phyloP scores from a whole-genome alignment of 2,888 invertebrate species.

The Spialia ferax region DNA sequence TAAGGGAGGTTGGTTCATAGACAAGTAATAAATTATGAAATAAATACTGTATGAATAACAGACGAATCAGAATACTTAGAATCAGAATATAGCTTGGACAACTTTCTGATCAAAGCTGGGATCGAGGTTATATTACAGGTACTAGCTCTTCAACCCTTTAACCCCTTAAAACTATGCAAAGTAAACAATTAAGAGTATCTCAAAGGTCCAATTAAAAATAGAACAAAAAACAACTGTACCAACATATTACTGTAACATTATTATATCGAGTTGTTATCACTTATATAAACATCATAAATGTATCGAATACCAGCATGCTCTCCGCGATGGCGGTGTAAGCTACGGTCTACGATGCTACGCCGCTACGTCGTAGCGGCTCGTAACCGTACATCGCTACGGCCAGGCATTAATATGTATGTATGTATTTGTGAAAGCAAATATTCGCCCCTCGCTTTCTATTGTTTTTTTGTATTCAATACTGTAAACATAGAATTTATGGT shows the following conservation, averaged over 20 bases:
- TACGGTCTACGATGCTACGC: slow-evolving; percentile 21
- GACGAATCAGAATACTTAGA: no score
- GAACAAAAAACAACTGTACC: background rate
- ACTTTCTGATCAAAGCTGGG: no score
- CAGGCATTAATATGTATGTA: slow-evolving; percentile 19
- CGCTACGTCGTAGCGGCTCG: slow-evolving; percentile 28
- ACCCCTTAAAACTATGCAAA: background rate
- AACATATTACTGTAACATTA: slow-evolving; percentile 1
- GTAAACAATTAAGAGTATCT: background rate
- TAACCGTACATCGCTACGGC: slow-evolving; percentile 13
- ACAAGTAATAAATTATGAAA: no score
- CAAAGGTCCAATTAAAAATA: background rate
- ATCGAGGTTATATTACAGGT: no score
- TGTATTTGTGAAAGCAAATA: no score
- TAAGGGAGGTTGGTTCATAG: no score
- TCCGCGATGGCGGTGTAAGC: slow-evolving; percentile 23
- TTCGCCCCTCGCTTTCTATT: slow-evolving; percentile 1
- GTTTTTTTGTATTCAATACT: no score
- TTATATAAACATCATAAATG: slow-evolving; percentile 14
- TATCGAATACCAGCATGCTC: slow-evolving; percentile 21
- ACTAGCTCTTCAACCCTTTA: no score
- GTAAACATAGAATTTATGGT: no score
- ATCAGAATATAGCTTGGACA: no score
- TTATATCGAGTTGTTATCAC: slow-evolving; percentile 14
- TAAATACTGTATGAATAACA: no score